Conservation (phyloP, 2,888 invertebrate species). For the Nemoura dubitans region DNA sequence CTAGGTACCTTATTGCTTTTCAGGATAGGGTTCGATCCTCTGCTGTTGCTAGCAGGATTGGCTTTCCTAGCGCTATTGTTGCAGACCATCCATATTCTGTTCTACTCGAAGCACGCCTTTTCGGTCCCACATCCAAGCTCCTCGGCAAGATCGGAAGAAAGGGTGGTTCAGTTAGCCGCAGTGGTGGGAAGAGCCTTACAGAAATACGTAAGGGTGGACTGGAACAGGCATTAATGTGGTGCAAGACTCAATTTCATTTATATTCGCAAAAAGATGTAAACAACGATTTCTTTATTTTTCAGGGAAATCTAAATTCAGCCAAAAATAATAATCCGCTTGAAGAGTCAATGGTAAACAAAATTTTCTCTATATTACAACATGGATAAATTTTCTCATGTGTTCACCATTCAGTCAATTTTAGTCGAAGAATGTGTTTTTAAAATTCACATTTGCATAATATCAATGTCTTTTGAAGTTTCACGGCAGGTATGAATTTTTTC, state of each 20-base stretch:
- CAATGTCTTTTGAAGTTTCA: too few relatives aligned
- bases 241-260: neutral
- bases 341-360: neutral
- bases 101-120: conserved; percentile 43
- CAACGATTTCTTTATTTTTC: neutral
- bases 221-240: too few relatives aligned
- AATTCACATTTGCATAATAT: too few relatives aligned
- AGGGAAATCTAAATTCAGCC: neutral
- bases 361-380: neutral
- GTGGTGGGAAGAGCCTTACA: conserved; percentile 56
- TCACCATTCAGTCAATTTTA: too few relatives aligned
- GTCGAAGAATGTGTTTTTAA: too few relatives aligned
- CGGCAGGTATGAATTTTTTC: too few relatives aligned
- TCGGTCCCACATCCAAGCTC: conserved; percentile 49
- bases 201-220: conserved; percentile 56
- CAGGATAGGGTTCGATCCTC: conserved; percentile 58
- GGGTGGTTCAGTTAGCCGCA: conserved; percentile 52
- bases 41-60: conserved; percentile 58
- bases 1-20: neutral
- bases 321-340: neutral
- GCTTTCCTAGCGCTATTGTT: conserved; percentile 60
- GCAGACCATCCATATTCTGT: conserved; percentile 56
- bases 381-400: too few relatives aligned
- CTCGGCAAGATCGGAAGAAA: conserved; percentile 48
- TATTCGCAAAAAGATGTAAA: too few relatives aligned